Conservation (phyloP, 2,888 invertebrate species). For the Heliconius charithonia region DNA sequence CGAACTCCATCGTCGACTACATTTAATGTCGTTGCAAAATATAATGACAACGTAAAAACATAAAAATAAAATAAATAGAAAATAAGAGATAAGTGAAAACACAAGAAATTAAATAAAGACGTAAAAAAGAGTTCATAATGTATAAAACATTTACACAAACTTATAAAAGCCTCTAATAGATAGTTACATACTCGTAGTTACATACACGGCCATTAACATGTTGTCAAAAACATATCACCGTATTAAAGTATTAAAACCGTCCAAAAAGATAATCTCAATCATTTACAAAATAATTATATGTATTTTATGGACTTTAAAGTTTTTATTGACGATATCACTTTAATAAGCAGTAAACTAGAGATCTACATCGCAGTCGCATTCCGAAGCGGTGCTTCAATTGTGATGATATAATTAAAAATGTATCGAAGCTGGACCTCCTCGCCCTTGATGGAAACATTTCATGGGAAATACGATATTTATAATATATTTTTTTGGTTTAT, state of each 20-base stretch:
- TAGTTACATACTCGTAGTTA: not conserved
- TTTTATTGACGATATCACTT: slow-evolving; percentile 10
- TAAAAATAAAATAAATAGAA: not conserved
- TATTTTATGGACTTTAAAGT: slow-evolving; percentile 7
- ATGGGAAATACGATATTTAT: not conserved
- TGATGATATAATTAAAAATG: slow-evolving; percentile 11
- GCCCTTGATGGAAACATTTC: not conserved
- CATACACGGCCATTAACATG: not conserved
- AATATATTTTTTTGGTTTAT: not conserved
- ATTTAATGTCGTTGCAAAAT: not conserved
- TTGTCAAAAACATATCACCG: not conserved
- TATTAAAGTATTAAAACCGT: not conserved
- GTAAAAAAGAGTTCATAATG: not conserved
- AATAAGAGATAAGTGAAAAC: not conserved
- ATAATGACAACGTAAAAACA: not conserved
- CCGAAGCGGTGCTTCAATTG: not conserved
- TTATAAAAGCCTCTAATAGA: not conserved
- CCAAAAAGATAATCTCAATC: slow-evolving; percentile 10
- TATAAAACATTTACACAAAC: not conserved
- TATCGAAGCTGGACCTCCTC: not conserved
- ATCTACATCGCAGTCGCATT: slow-evolving; percentile 8
- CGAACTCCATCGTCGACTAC: not conserved
- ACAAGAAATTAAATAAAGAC: not conserved
- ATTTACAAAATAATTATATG: slow-evolving; percentile 6
- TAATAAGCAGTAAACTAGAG: not conserved